Conservation (phyloP, 2,113 vertebrate genomes). For the Ellobius talpinus region DNA sequence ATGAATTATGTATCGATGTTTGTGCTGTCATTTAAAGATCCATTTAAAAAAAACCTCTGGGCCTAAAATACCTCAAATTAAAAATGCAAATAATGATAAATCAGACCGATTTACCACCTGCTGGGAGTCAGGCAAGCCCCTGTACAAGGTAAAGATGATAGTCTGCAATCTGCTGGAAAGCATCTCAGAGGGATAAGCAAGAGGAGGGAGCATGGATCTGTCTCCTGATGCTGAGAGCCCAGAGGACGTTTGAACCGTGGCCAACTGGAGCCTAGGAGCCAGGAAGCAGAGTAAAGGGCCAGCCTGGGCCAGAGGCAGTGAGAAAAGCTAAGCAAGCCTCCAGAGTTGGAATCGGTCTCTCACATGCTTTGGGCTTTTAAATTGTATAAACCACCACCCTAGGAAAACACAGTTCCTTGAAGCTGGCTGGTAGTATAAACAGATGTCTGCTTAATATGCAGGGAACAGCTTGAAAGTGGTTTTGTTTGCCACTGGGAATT, state of each 20-base stretch:
- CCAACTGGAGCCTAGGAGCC: background rate
- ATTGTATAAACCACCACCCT: conserved; percentile 42
- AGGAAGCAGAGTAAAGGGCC: background rate
- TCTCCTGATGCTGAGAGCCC: background rate
- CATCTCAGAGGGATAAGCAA: background rate
- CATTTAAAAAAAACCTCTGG: background rate
- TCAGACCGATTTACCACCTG: conserved; percentile 77
- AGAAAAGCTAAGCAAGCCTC: background rate
- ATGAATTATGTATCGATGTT: conserved; percentile 78
- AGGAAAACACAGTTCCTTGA: conserved; percentile 61
- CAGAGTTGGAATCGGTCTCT: background rate
- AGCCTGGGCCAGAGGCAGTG: background rate
- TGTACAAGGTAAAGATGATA: conserved; percentile 68
- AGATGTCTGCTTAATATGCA: conserved; percentile 58
- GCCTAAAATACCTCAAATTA: conserved; percentile 78
- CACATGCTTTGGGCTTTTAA: conserved; percentile 43
- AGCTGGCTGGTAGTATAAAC: conserved; percentile 59
- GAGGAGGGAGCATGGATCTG: background rate
- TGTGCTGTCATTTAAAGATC: conserved; percentile 73
- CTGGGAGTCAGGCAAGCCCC: conserved; percentile 55
- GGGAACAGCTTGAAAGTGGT: conserved; percentile 44
- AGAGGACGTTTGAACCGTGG: background rate
- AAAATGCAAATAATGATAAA: conserved; percentile 81
- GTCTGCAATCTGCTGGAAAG: conserved; percentile 72
- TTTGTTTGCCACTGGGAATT: conserved; percentile 52